Evolutionary conservation across 37 sponge, comb jelly and placozoan genomes (phyloP).

Genomic region (Lycopodina hypogea): DNA sequence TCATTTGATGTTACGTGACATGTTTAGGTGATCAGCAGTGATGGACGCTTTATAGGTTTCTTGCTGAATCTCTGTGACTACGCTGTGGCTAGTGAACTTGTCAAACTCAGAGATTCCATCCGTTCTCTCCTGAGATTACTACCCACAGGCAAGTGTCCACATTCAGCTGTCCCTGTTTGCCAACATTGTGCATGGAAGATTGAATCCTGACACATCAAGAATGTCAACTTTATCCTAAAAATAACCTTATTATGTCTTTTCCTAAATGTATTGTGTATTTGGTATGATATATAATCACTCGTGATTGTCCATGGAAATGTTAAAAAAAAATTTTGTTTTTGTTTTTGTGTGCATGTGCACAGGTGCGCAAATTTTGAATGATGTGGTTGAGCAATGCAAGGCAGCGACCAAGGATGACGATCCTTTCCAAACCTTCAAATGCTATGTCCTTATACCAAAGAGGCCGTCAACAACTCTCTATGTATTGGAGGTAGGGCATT

Average conservation of each 20-base stretch:
- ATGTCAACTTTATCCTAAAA: no score
- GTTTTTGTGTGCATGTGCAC: neutral
- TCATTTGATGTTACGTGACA: no score
- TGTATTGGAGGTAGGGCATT: conserved; percentile 50
- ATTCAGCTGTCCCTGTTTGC: no score
- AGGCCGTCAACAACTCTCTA: conserved; percentile 62
- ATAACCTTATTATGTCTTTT: no score
- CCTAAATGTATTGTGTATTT: no score
- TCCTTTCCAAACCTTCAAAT: conserved; percentile 12
- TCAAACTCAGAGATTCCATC: conserved; percentile 60
- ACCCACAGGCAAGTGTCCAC: conserved; percentile 62
- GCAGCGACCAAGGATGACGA: conserved; percentile 27
- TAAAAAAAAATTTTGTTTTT: no score
- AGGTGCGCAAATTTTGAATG: conserved; percentile 36
- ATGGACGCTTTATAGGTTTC: conserved; percentile 41
- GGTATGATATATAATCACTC: no score
- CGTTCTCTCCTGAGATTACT: conserved; percentile 67
- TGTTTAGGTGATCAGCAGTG: conserved; percentile 67
- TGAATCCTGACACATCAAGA: no score
- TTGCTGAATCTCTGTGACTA: conserved; percentile 74
- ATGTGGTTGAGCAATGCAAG: conserved; percentile 47
- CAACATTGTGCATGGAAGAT: no score
- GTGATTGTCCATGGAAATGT: no score
- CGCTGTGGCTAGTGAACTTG: conserved; percentile 44
- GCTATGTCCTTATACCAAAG: conserved; percentile 14